These are phyloP conservation scores for Oceanodroma leucorhoa DNA, from an alignment of 2,797 vertebrate species.

Conservation along the genomic window DNA sequence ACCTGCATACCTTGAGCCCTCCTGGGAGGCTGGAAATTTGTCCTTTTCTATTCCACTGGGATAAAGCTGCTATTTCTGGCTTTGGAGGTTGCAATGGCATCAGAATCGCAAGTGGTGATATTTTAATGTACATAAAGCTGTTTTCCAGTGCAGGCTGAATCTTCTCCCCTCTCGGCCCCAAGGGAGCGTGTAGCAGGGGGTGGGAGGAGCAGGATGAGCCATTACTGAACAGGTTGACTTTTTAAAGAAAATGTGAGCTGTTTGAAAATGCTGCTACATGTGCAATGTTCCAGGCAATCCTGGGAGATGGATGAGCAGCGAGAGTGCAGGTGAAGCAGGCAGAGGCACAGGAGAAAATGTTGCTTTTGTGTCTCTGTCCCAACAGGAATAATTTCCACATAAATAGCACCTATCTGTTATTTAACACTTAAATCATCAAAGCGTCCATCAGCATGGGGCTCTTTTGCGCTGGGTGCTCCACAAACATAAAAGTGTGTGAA, in stretches of 20 bases:
- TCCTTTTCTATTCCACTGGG: conserved; percentile 1
- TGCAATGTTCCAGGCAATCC: conserved; percentile 52
- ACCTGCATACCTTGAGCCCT: conserved; percentile 2
- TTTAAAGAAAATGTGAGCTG: conserved; percentile 62
- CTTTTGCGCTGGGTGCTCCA: conserved; percentile 22
- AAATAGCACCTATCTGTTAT: conserved; percentile 46
- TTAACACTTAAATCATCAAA: conserved; percentile 53
- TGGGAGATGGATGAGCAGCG: conserved; percentile 50
- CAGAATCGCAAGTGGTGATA: not conserved
- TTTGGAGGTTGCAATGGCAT: conserved; percentile 16
- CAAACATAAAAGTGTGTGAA: not conserved
- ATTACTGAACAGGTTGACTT: conserved; percentile 59
- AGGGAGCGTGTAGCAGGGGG: not conserved
- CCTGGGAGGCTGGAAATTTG: conserved; percentile 6
- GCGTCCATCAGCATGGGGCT: not conserved
- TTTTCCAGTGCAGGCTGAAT: conserved; percentile 35
- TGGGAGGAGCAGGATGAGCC: conserved; percentile 61
- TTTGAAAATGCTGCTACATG: conserved; percentile 62
- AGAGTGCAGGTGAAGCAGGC: conserved; percentile 56
- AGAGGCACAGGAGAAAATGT: conserved; percentile 33
- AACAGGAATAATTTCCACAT: conserved; percentile 55
- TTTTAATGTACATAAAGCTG: conserved; percentile 51
- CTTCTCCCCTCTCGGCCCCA: conserved; percentile 9
- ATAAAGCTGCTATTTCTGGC: conserved; percentile 37
- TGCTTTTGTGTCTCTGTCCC: conserved; percentile 39